A percentile compares a stretch with the other conserved stretches of the same genome.
These are phyloP conservation scores for Myotis yumanensis DNA, from an alignment of 2,113 vertebrate genomes.

Conservation along the genomic window DNA sequence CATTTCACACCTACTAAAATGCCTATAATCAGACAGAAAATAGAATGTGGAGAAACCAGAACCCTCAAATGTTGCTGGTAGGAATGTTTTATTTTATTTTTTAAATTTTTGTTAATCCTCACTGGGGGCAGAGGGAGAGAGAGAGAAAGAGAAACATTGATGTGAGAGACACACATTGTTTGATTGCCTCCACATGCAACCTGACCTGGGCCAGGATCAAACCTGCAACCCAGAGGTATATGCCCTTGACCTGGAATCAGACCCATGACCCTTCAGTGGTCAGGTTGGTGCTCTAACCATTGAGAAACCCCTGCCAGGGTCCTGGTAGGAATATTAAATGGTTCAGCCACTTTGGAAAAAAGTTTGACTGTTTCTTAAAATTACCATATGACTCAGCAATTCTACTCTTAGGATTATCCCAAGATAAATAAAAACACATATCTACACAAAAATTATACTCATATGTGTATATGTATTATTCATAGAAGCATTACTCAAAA, in stretches of 20 bases:
- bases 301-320: background rate
- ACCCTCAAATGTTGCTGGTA: background rate
- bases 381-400: background rate
- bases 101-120: too few relatives aligned
- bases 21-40: background rate
- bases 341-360: background rate
- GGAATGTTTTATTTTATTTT: background rate
- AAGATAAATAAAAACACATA: background rate
- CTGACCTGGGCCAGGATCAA: too few relatives aligned
- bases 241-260: too few relatives aligned
- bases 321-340: background rate
- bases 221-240: too few relatives aligned
- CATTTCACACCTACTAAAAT: background rate
- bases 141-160: too few relatives aligned
- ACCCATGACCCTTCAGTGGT: too few relatives aligned
- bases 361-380: background rate
- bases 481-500: background rate
- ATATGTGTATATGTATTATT: background rate
- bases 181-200: too few relatives aligned
- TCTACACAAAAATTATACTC: background rate
- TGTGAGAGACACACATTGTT: too few relatives aligned
- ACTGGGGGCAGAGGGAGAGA: too few relatives aligned
- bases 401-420: background rate
- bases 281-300: background rate
- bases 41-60: background rate